Evolutionary conservation across 2,888 invertebrate species (phyloP).

Genomic region (Ophion ellenae): DNA sequence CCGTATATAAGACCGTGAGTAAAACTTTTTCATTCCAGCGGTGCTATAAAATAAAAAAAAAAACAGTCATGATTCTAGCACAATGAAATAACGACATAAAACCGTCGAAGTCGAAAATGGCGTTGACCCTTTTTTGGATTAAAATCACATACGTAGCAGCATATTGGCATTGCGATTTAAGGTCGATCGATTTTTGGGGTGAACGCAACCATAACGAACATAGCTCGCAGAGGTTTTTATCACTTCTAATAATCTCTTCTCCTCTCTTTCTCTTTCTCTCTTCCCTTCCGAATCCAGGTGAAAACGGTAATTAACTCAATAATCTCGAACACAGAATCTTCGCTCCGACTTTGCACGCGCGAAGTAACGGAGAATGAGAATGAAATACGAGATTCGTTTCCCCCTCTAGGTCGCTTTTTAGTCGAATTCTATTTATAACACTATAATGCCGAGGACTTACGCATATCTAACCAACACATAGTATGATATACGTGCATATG

Average conservation of each 20-base stretch:
- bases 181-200: not conserved
- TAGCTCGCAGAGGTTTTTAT: not conserved
- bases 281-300: conserved; percentile 37
- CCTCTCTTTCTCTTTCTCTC: conserved; percentile 16
- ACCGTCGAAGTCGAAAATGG: not conserved
- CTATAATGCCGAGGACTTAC: conserved; percentile 34
- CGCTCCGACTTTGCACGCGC: conserved; percentile 8
- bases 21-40: too few relatives aligned
- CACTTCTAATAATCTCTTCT: not conserved
- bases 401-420: conserved; percentile 19
- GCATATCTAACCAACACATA: conserved; percentile 39
- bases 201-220: not conserved
- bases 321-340: conserved; percentile 50
- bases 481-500: not conserved
- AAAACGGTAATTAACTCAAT: conserved; percentile 52
- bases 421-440: conserved; percentile 52
- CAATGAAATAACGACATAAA: not conserved
- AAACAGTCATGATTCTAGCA: not conserved
- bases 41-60: not conserved
- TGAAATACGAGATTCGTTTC: conserved; percentile 12
- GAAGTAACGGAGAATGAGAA: conserved; percentile 19
- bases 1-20: too few relatives aligned
- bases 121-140: not conserved
- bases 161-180: not conserved
- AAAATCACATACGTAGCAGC: not conserved